phyloP scores from a whole-genome alignment of 2,888 invertebrate genomes.

The Malachius bipustulatus region DNA sequence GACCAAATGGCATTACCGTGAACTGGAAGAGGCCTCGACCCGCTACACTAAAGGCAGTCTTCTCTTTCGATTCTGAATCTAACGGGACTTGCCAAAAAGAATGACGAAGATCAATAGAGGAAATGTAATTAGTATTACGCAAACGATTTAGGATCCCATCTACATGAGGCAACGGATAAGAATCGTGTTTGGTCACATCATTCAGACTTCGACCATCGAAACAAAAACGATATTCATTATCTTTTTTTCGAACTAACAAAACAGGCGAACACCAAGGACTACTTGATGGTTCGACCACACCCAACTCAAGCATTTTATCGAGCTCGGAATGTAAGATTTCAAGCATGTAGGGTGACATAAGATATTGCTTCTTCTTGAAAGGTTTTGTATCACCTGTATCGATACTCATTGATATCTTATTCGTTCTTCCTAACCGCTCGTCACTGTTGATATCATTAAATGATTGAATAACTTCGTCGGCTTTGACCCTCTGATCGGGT shows the following conservation, averaged over 20 bases:
- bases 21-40: slow-evolving; percentile 22
- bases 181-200: slow-evolving; percentile 18
- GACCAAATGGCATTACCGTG: slow-evolving; percentile 16
- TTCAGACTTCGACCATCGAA: slow-evolving; percentile 22
- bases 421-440: no score
- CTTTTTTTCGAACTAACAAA: slow-evolving; percentile 20
- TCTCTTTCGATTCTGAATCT: slow-evolving; percentile 15
- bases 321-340: no score
- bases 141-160: slow-evolving; percentile 18
- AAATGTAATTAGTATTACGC: slow-evolving; percentile 15
- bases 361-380: no score
- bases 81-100: slow-evolving; percentile 22
- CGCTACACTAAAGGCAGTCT: slow-evolving; percentile 24
- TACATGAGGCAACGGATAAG: slow-evolving; percentile 21
- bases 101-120: slow-evolving; percentile 17
- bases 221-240: slow-evolving; percentile 18
- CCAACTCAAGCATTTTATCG: slow-evolving; percentile 19
- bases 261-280: slow-evolving; percentile 22
- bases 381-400: slow-evolving; percentile 18
- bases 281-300: slow-evolving; percentile 19
- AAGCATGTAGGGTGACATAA: no score
- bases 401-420: slow-evolving; percentile 13
- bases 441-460: no score
- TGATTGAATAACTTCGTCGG: slow-evolving; percentile 1
- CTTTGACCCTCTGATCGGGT: slow-evolving; percentile 3